Evolutionary conservation across 1,140 invertebrate genomes (phyloP).

Genomic region (Prorops nasuta): DNA sequence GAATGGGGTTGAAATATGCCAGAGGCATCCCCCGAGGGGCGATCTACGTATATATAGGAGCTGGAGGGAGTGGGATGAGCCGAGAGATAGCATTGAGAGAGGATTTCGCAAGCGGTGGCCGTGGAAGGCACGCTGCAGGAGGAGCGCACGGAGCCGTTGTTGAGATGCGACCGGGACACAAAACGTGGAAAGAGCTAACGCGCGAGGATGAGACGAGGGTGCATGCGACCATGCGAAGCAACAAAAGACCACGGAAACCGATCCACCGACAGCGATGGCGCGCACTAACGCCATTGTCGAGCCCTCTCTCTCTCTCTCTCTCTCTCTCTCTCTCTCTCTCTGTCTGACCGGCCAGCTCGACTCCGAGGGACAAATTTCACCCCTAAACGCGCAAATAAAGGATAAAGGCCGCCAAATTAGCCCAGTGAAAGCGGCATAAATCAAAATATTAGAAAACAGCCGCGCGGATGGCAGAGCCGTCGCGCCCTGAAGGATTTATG

Average conservation of each 20-base stretch:
- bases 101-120: constrained; percentile 16
- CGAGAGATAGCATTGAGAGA: constrained; percentile 2
- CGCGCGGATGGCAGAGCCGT: constrained; percentile 23
- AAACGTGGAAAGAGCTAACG: no score
- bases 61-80: no score
- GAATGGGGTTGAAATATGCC: no score
- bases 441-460: constrained; percentile 54
- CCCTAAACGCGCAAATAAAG: constrained; percentile 50
- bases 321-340: constrained; percentile 21
- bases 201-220: no score
- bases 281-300: constrained; percentile 21
- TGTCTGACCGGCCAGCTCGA: constrained; percentile 21
- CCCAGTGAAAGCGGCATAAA: constrained; percentile 51
- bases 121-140: constrained; percentile 1
- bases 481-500: constrained; percentile 49
- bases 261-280: no score
- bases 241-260: no score
- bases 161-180: no score
- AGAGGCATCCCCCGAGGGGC: no score
- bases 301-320: not conserved
- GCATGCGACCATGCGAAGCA: no score
- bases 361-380: constrained; percentile 42
- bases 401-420: constrained; percentile 47
- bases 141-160: no score
- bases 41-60: no score